Conservation (phyloP, 2,797 vertebrate genomes). For the Onychomys arenicola region DNA sequence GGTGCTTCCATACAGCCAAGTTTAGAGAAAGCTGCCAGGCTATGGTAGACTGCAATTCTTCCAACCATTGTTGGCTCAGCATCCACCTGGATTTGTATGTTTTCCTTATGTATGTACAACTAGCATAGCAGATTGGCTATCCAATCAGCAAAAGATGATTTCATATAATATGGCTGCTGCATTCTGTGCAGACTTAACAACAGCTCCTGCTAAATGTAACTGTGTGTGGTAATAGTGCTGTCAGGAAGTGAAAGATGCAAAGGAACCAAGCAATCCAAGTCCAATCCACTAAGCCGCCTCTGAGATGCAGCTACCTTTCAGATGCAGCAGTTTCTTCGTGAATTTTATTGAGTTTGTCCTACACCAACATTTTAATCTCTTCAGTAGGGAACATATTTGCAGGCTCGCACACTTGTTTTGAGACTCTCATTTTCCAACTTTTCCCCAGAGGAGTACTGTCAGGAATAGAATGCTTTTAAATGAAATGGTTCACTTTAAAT, state of each 20-base stretch:
- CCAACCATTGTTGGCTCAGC: background rate
- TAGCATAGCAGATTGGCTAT: background rate
- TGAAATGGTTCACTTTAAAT: background rate
- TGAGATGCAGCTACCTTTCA: background rate
- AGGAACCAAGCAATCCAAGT: background rate
- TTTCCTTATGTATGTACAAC: background rate
- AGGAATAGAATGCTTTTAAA: background rate
- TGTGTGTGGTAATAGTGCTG: background rate
- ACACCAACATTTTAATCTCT: background rate
- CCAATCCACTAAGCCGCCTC: background rate
- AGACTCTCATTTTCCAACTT: background rate
- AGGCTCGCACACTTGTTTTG: constrained; percentile 4
- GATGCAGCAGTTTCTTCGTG: background rate
- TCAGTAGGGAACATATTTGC: background rate
- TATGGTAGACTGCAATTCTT: too few species aligned
- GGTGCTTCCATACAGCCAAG: too few species aligned
- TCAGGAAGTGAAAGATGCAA: background rate
- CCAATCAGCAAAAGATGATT: background rate
- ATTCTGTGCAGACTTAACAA: background rate
- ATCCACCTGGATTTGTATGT: background rate
- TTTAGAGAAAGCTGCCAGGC: too few species aligned
- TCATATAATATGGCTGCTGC: background rate
- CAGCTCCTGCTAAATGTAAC: background rate
- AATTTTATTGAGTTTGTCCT: background rate
- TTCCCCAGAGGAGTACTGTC: background rate